Conservation (phyloP, 2,888 invertebrate genomes). For the Pseudococcus viburni region DNA sequence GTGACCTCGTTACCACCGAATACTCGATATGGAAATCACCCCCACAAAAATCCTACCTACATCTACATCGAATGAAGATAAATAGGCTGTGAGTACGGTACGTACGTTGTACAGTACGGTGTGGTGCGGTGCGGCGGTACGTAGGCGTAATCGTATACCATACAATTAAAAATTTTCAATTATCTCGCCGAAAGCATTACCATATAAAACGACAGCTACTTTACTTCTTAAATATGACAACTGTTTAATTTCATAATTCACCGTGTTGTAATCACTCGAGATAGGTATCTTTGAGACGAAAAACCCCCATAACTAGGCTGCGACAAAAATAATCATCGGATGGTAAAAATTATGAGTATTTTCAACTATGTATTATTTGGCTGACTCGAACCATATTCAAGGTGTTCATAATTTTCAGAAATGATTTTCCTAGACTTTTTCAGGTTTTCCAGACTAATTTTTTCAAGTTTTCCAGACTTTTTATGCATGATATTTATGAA, state of each 20-base stretch:
- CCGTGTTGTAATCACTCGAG: not conserved
- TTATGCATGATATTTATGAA: no score
- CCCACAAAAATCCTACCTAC: conserved; percentile 48
- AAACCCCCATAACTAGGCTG: not conserved
- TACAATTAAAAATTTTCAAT: conserved; percentile 50
- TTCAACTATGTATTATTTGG: no score
- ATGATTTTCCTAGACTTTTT: no score
- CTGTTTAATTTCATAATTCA: conserved; percentile 3
- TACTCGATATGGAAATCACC: conserved; percentile 43
- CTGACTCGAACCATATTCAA: no score
- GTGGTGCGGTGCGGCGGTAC: no score
- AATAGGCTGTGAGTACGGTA: not conserved
- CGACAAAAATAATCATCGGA: no score
- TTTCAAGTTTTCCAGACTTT: no score
- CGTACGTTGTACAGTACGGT: no score
- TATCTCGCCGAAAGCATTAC: conserved; percentile 44
- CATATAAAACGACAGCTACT: conserved; percentile 45
- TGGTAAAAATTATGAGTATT: no score
- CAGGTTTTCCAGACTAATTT: no score
- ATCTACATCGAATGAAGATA: conserved; percentile 24
- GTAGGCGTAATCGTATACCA: conserved; percentile 27
- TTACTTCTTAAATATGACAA: conserved; percentile 15
- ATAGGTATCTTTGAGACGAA: not conserved
- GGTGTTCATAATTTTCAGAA: no score
- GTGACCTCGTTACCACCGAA: conserved; percentile 54